These are phyloP conservation scores for Tupaia tana DNA, from an alignment of 2,113 vertebrate species.

Conservation along the genomic window DNA sequence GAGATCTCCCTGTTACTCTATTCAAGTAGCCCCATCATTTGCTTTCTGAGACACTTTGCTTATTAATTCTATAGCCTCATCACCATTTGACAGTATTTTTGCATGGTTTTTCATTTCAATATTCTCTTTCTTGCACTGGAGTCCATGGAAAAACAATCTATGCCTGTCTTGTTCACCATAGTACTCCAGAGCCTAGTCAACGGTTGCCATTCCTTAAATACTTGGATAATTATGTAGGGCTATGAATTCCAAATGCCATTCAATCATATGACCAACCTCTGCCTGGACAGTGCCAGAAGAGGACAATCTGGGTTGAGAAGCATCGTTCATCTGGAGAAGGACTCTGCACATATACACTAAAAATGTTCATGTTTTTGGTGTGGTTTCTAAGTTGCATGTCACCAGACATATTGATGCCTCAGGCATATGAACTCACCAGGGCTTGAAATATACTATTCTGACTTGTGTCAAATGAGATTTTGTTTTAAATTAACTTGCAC, in stretches of 20 bases:
- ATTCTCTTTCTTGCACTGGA: neutral
- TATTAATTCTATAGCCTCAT: neutral
- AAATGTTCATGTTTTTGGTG: neutral
- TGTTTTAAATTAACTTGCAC: constrained; percentile 3
- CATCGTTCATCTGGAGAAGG: neutral
- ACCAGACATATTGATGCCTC: constrained; percentile 6
- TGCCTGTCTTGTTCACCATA: neutral
- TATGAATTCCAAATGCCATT: neutral
- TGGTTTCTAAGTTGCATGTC: neutral
- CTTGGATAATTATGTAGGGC: neutral
- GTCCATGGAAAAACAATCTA: neutral
- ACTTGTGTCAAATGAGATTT: constrained; percentile 13
- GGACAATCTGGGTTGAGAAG: neutral
- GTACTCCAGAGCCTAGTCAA: neutral
- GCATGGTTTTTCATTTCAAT: neutral
- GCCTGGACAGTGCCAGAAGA: neutral
- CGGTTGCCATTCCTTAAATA: neutral
- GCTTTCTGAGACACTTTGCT: neutral
- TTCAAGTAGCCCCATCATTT: neutral
- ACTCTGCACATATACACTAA: neutral
- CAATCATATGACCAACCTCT: neutral
- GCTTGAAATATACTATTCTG: constrained; percentile 37
- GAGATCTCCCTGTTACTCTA: neutral
- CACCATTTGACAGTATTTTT: neutral
- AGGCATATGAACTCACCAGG: neutral